Evolutionary conservation across 2,113 vertebrate genomes (phyloP).

Genomic region (Atractosteus spatula): DNA sequence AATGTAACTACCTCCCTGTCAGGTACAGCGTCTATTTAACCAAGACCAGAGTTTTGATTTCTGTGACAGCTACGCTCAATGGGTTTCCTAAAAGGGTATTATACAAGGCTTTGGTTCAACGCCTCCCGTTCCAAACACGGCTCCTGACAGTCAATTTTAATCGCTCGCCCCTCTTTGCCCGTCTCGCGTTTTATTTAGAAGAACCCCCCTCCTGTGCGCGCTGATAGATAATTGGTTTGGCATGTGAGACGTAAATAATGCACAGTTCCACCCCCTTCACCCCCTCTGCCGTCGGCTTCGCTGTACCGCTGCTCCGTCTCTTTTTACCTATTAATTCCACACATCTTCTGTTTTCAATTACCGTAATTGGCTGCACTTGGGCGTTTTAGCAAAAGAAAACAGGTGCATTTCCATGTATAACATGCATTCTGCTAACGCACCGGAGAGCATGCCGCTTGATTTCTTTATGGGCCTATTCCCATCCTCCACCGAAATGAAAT

Average conservation of each 20-base stretch:
- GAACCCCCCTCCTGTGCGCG: constrained; percentile 36
- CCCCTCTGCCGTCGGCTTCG: constrained; percentile 25
- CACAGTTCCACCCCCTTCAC: constrained; percentile 39
- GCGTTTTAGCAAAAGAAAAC: constrained; percentile 29
- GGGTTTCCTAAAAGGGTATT: constrained; percentile 54
- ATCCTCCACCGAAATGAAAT: constrained; percentile 18
- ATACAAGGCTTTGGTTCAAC: constrained; percentile 53
- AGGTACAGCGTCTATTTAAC: constrained; percentile 42
- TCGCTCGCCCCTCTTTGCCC: constrained; percentile 17
- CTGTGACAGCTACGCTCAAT: constrained; percentile 46
- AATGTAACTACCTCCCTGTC: constrained; percentile 49
- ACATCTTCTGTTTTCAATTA: constrained; percentile 51
- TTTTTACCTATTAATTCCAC: constrained; percentile 43
- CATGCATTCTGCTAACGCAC: constrained; percentile 22
- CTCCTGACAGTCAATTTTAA: constrained; percentile 37
- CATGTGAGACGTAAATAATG: constrained; percentile 59
- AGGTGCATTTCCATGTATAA: constrained; percentile 33
- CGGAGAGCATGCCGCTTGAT: constrained; percentile 16
- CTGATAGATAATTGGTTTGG: constrained; percentile 45
- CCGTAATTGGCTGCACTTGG: constrained; percentile 49
- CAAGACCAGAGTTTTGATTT: constrained; percentile 34
- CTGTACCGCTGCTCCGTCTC: constrained; percentile 3
- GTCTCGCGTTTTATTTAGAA: constrained; percentile 42
- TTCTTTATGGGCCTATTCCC: constrained; percentile 21
- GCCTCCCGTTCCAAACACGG: constrained; percentile 44